Evolutionary conservation across 2,888 invertebrate genomes (phyloP), one percentile per base, ranked within the genome.

Genomic region (Lycaena phlaeas): DNA sequence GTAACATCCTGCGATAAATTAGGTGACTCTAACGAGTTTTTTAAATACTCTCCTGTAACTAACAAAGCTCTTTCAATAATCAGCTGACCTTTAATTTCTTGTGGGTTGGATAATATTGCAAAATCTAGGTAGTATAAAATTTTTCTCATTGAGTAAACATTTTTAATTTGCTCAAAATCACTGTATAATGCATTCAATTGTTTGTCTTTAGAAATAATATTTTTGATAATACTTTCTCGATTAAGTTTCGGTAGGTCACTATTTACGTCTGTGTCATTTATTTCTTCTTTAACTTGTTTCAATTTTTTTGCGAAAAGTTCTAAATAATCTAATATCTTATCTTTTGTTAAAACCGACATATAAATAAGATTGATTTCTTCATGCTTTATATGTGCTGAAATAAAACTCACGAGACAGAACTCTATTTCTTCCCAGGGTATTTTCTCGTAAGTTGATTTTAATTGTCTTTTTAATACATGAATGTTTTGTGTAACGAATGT

Each of bases 401-500:
- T 11, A 34, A 34, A 34, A 22, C 34, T 12, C 12, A 34, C 18
- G 4, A 34, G 34, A 17, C 34, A 34, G 15, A 34, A 34, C 12
- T 34, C 34, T 9, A 34, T 34, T 34, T 34, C 34, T 22, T 34
- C 34, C 34, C 34, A 34, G 12, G 34, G 34, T 12, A 34, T 7
- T 22, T n/a, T 34, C 1, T 18, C 12, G 34, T 34, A 34, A 10
- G 34, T 18, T 11, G 12, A 22, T 12, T 34, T 34, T 12, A 34
- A 18, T 12, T 34, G 34, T 34, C 18, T 34, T 12, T 34, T 34
- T 12, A 34, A 34, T 12, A 18, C 34, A 34, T 34, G 15, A 12
- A 34, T 22, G 9, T 34, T 34, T 22, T 34, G 34, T 7, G 22
- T 18, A 18, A 22, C 11, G 9, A 34, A 34, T 6, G 12, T 34